Percentiles rank a stretch among this genome's conserved stretches.
Evolutionary conservation across 2,888 invertebrate genomes (phyloP).

Genomic region (Stramonita haemastoma): DNA sequence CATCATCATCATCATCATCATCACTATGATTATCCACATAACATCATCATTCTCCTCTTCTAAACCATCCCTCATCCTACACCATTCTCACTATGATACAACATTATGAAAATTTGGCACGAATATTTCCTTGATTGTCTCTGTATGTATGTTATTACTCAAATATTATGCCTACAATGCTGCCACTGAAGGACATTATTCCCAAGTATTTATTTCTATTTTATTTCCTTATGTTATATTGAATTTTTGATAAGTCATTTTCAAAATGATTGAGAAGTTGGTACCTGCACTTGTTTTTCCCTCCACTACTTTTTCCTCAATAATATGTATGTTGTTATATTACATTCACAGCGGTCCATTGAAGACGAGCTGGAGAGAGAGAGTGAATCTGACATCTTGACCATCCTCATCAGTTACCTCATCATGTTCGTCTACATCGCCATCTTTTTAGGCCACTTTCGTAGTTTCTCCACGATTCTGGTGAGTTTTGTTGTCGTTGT

Average conservation of each 20-base stretch:
- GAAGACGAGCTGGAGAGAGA: conserved; percentile 94
- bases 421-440: conserved; percentile 96
- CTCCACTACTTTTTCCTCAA: no score
- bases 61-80: not conserved
- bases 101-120: no score
- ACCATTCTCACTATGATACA: not conserved
- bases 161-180: no score
- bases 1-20: not conserved
- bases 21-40: not conserved
- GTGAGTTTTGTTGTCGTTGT: conserved; percentile 50
- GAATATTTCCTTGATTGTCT: no score
- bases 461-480: conserved; percentile 75
- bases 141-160: no score
- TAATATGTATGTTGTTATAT: no score
- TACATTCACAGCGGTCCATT: conserved; percentile 86
- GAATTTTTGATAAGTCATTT: no score
- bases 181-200: no score
- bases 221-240: no score
- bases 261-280: no score
- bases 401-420: conserved; percentile 91
- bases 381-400: conserved; percentile 90
- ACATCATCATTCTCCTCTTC: not conserved
- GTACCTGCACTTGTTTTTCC: no score
- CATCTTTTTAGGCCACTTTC: conserved; percentile 87
- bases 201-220: no score